Evolutionary conservation across 1,140 invertebrate genomes (phyloP).

Genomic region (Drosophila teissieri): DNA sequence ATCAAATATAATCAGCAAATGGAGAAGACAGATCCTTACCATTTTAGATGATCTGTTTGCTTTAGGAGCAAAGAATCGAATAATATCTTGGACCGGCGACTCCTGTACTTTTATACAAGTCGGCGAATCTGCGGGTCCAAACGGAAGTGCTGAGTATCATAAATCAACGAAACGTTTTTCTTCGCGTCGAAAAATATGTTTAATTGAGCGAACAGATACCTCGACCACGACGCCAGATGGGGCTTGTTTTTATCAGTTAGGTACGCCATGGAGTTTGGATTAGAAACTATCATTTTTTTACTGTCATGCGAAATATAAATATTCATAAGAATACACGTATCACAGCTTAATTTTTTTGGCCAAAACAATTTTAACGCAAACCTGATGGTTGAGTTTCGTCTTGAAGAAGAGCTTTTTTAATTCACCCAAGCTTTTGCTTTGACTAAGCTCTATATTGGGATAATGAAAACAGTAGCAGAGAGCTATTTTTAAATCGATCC

Average conservation of each 20-base stretch:
- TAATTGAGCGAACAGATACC: conserved; percentile 51
- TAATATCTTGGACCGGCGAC: conserved; percentile 48
- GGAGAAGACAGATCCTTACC: conserved; percentile 45
- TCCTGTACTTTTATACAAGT: conserved; percentile 69
- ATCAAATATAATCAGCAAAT: conserved; percentile 7
- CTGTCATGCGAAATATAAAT: conserved; percentile 50
- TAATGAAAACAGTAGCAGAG: conserved; percentile 35
- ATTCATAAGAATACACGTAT: conserved; percentile 56
- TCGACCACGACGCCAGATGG: conserved; percentile 37
- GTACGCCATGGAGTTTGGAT: conserved; percentile 33
- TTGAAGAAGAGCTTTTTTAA: conserved; percentile 21
- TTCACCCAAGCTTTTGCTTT: background rate
- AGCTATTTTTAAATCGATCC: conserved; percentile 24
- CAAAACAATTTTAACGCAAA: conserved; percentile 39
- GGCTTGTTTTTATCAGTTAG: conserved; percentile 39
- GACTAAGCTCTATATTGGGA: background rate
- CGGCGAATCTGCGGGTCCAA: conserved; percentile 25
- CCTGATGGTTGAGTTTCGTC: conserved; percentile 34
- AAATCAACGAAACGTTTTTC: conserved; percentile 63
- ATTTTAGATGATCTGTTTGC: conserved; percentile 60
- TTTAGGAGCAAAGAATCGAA: conserved; percentile 57
- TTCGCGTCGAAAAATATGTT: conserved; percentile 53
- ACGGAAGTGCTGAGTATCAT: conserved; percentile 72
- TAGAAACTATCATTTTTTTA: conserved; percentile 51
- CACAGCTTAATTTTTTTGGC: conserved; percentile 28